These are phyloP conservation scores for Cinclus mexicanus DNA, from an alignment of 2,113 vertebrate species.

Conservation along the genomic window DNA sequence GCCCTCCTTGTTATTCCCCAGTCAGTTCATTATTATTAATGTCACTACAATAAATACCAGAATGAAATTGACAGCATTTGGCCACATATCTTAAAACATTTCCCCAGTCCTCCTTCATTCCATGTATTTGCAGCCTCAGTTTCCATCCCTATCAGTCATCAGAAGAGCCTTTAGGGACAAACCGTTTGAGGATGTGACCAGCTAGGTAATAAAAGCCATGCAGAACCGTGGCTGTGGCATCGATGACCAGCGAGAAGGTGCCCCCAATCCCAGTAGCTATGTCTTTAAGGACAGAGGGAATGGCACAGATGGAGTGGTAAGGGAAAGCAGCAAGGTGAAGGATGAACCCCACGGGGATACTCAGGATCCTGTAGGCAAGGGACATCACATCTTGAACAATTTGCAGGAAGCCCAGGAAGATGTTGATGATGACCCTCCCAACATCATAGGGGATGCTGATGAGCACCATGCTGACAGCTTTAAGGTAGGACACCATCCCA, in stretches of 20 bases:
- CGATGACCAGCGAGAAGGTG: slow-evolving; percentile 46
- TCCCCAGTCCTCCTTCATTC: not conserved
- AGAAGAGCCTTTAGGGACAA: slow-evolving; percentile 66
- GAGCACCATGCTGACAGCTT: slow-evolving; percentile 68
- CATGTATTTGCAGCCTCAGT: not conserved
- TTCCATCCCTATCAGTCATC: slow-evolving; percentile 22
- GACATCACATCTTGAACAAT: slow-evolving; percentile 66
- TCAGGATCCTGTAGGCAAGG: slow-evolving; percentile 63
- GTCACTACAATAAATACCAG: slow-evolving; percentile 69
- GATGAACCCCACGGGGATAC: slow-evolving; percentile 66
- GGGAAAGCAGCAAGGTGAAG: slow-evolving; percentile 77
- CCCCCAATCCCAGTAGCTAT: slow-evolving; percentile 66
- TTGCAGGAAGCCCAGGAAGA: slow-evolving; percentile 69
- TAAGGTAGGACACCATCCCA: slow-evolving; percentile 56
- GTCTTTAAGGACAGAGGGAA: slow-evolving; percentile 74
- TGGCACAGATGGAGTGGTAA: slow-evolving; percentile 69
- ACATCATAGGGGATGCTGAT: slow-evolving; percentile 73
- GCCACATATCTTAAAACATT: slow-evolving; percentile 33
- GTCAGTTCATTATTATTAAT: slow-evolving; percentile 18
- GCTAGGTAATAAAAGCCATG: slow-evolving; percentile 61
- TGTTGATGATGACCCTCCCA: slow-evolving; percentile 60
- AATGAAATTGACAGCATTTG: slow-evolving; percentile 38
- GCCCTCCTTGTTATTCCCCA: slow-evolving; percentile 3
- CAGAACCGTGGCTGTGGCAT: slow-evolving; percentile 60
- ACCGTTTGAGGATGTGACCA: slow-evolving; percentile 42